Percentiles rank a stretch among this genome's conserved stretches.
Conservation (phyloP, 2,113 vertebrate species). For the Cyprinus carpio region DNA sequence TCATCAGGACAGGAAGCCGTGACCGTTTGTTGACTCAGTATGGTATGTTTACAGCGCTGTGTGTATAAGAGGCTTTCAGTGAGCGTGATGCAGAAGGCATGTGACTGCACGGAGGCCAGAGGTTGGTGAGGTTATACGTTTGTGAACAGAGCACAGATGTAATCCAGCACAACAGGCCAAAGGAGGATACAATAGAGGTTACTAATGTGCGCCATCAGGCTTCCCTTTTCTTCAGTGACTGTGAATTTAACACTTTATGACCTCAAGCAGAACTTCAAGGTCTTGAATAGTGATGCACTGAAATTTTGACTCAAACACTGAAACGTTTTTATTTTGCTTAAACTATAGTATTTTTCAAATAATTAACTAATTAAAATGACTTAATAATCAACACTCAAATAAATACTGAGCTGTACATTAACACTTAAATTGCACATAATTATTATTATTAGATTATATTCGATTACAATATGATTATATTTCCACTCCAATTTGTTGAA, state of each 20-base stretch:
- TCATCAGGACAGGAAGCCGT: slow-evolving; percentile 13
- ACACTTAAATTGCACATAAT: too few species aligned
- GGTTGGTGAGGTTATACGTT: background rate
- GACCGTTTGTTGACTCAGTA: background rate
- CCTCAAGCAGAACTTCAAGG: background rate
- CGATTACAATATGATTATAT: too few species aligned
- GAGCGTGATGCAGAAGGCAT: background rate
- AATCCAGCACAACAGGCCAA: background rate
- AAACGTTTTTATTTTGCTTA: too few species aligned
- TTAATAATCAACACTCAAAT: too few species aligned
- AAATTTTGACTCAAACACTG: background rate
- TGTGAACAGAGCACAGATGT: slow-evolving; percentile 28
- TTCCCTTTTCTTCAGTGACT: background rate
- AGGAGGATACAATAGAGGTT: background rate
- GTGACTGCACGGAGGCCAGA: slow-evolving; percentile 4
- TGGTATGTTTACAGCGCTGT: background rate
- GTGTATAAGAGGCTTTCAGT: slow-evolving; percentile 14
- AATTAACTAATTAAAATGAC: too few species aligned
- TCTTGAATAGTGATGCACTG: background rate
- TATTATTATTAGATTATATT: too few species aligned
- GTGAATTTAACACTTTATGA: background rate
- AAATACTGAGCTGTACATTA: too few species aligned
- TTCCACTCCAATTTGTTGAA: too few species aligned
- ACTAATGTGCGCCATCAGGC: background rate
- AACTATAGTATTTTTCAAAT: too few species aligned